Evolutionary conservation across 2,113 vertebrate species (phyloP), one percentile per base, ranked within the genome.

Genomic region (Prunella fulvescens): DNA sequence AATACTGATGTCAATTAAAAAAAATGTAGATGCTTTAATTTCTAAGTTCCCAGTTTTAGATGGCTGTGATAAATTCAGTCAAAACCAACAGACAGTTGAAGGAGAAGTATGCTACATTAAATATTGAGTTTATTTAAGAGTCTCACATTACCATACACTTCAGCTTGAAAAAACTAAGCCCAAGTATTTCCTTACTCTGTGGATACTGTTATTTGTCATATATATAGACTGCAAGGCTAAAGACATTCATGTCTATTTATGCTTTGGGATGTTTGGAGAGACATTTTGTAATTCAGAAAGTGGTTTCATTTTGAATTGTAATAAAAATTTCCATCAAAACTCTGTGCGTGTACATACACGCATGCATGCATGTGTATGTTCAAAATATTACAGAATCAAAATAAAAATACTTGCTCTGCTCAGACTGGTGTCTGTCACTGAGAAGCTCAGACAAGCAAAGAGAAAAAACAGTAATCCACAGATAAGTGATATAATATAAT

Each of bases 311-410:
- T 25, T 3, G 9, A 90, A 18, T 67, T 10, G 37, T 31, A 11
- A 31, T 20, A 29, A 72, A 69, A 33, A 33, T 14, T 53, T 72
- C 22, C 11, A 48, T 25, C 40, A 35, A 60, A 85, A 57, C 23
- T 53, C 44, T 12, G 2, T 4, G 4, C 19, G 8, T 22, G 11
- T 29, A 33, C 13, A 26, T 31, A n/a, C 4, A 5, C 37, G 37
- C 0, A 2, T 3, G 1, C 1, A 3, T 6, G 8, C 10, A 10
- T 2, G 5, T 0, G 0, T 58, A 29, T 0, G 0, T 14, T 25
- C 18, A n/a, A 51, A 85, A 48, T 9, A 58, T 33, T 76, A 31
- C 29, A 48, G 17, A 78, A 60, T 13, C 15, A 31, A 74, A 93
- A 76, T 28, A 45, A 48, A 92, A 88, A 22, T 29, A 48, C 39